Percentiles rank a stretch among this genome's conserved stretches.
Conservation (phyloP, 53 echinoderm and acorn worm species). For the Hippasteria phrygiana region DNA sequence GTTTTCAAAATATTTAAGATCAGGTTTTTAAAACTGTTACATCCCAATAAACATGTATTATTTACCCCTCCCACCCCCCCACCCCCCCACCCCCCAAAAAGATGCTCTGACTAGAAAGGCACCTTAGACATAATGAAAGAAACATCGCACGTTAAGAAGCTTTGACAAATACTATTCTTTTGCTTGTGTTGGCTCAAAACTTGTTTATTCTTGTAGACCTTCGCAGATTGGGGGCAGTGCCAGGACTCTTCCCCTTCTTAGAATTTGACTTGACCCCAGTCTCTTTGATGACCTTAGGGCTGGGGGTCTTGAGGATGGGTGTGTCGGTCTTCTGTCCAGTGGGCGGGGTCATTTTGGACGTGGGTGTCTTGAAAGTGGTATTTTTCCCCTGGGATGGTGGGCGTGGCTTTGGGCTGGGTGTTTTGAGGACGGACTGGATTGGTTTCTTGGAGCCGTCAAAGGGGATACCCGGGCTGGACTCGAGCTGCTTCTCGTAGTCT, state of each 20-base stretch:
- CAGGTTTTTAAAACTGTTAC: no score
- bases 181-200: not conserved
- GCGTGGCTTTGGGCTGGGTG: constrained; percentile 27
- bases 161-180: no score
- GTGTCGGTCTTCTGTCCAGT: not conserved
- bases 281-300: constrained; percentile 4
- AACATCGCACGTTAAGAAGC: no score
- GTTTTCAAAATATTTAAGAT: no score
- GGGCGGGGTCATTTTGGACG: not conserved
- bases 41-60: no score
- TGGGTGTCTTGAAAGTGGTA: not conserved
- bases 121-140: no score
- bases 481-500: constrained; percentile 79
- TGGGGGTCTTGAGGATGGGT: not conserved
- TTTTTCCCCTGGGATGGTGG: constrained; percentile 1
- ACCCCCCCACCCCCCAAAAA: no score
- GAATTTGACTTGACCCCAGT: not conserved
- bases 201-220: constrained; percentile 5
- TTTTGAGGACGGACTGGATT: constrained; percentile 78
- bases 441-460: constrained; percentile 91
- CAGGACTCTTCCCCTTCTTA: not conserved
- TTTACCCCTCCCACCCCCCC: no score
- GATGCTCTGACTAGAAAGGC: no score
- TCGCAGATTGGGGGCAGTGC: not conserved
- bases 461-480: constrained; percentile 83